Conservation (phyloP, 2,113 vertebrate genomes). For the Corynorhinus townsendii region DNA sequence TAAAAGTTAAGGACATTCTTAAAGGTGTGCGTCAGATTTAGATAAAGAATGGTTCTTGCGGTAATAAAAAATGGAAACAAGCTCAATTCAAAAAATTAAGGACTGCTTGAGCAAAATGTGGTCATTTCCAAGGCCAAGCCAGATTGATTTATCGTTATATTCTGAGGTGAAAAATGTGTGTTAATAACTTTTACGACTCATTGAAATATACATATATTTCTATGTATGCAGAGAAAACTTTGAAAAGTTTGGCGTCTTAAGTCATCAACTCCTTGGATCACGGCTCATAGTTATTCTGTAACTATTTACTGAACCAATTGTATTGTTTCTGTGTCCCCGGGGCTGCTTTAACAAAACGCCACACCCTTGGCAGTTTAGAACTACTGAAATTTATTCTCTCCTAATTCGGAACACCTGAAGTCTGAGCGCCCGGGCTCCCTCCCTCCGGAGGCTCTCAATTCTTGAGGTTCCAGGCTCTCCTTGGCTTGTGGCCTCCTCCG, state of each 20-base stretch:
- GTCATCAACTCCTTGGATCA: not conserved
- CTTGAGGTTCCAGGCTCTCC: not conserved
- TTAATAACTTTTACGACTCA: not conserved
- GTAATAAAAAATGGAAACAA: not conserved
- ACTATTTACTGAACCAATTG: not conserved
- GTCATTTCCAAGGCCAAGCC: not conserved
- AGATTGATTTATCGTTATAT: not conserved
- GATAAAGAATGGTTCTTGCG: not conserved
- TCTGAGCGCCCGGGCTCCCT: not conserved
- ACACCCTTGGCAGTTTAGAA: not conserved
- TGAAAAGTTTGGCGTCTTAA: not conserved
- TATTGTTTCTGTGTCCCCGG: not conserved
- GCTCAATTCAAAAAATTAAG: not conserved
- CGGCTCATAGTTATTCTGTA: not conserved
- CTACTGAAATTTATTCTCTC: not conserved
- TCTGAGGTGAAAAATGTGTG: not conserved
- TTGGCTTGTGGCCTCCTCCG: not conserved
- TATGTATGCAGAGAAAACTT: not conserved
- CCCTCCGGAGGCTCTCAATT: too few species aligned
- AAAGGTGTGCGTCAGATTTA: not conserved
- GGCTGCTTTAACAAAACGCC: not conserved
- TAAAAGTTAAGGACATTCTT: not conserved
- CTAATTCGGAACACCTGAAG: not conserved
- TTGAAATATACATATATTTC: not conserved
- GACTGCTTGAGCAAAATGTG: not conserved